These are phyloP conservation scores for Hemiscyllium ocellatum DNA, from an alignment of 2,113 vertebrate species.

Conservation along the genomic window DNA sequence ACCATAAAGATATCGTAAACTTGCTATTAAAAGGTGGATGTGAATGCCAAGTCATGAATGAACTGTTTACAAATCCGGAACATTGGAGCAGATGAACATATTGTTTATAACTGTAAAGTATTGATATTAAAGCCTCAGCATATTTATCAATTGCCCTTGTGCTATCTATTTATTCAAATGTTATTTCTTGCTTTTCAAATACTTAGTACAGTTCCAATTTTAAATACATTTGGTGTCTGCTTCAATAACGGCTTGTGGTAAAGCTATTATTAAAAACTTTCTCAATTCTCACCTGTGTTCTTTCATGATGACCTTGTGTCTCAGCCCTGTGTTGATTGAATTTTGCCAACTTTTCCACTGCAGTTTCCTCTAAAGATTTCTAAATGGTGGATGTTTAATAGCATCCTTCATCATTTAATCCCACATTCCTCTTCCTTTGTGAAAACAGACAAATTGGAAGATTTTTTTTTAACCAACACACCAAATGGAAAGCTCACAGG, in stretches of 20 bases:
- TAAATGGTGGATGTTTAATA: neutral
- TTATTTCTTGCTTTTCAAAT: constrained; percentile 37
- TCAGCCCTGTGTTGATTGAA: neutral
- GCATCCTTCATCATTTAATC: neutral
- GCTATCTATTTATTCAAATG: no score
- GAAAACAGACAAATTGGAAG: neutral
- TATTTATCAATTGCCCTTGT: neutral
- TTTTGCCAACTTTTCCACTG: neutral
- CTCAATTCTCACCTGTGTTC: neutral
- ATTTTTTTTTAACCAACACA: neutral
- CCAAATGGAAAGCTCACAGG: neutral
- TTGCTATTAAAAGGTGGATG: neutral
- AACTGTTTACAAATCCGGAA: neutral
- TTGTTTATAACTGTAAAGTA: neutral
- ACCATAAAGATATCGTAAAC: neutral
- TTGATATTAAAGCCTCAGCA: neutral
- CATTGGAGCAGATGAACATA: neutral
- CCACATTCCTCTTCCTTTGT: neutral
- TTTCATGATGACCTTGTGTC: neutral
- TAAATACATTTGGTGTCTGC: neutral
- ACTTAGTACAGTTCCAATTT: neutral
- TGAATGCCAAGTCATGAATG: neutral
- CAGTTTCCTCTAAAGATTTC: neutral
- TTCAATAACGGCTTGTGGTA: neutral
- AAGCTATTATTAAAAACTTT: neutral